A percentile compares a stretch with the other conserved stretches of the same genome.
These are phyloP conservation scores for Ciconia boyciana DNA, from an alignment of 2,113 vertebrate genomes.

Conservation along the genomic window DNA sequence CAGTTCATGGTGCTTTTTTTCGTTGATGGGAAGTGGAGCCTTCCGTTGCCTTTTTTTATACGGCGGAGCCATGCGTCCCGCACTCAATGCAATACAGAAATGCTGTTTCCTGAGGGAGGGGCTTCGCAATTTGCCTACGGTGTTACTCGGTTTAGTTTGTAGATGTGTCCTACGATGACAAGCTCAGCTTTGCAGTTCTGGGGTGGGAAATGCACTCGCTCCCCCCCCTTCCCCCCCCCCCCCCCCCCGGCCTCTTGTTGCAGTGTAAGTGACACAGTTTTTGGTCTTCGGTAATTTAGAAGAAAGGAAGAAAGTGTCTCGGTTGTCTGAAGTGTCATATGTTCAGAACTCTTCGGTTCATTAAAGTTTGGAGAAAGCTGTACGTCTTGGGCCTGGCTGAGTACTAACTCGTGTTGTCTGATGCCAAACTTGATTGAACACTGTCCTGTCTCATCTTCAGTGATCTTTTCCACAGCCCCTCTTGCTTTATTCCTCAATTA, in stretches of 20 bases:
- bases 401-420: background rate
- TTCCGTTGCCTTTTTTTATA: background rate
- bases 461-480: background rate
- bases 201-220: background rate
- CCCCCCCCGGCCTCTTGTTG: background rate
- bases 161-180: fast-evolving
- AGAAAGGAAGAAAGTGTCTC: background rate
- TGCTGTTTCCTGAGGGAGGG: background rate
- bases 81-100: background rate
- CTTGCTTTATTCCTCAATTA: background rate
- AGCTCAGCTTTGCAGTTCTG: background rate
- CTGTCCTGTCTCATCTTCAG: background rate
- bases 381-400: background rate
- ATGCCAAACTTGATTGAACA: background rate
- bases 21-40: background rate
- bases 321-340: fast-evolving
- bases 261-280: background rate
- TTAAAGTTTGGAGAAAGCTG: background rate
- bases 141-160: too few relatives aligned
- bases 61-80: fast-evolving
- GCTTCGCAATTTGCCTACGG: background rate
- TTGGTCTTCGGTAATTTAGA: background rate
- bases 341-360: background rate
- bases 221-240: background rate
- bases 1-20: background rate